Evolutionary conservation across 2,888 invertebrate species (phyloP), one percentile per base, ranked within the genome.

Genomic region (Odontocolon sp.): DNA sequence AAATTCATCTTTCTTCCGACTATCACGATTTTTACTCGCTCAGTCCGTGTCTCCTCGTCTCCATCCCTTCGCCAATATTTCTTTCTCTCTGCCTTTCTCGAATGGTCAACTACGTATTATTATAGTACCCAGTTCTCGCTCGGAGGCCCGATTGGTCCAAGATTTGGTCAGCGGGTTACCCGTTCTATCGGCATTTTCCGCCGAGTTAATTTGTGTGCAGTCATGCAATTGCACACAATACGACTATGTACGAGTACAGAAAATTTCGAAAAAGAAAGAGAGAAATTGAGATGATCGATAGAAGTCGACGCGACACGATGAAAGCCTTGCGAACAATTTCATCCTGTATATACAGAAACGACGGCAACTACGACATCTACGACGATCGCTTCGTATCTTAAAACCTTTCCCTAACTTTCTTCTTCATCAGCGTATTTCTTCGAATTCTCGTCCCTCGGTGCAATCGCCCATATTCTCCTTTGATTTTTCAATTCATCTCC

Each of bases 61-160:
- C 64, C 50, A n/a, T 36, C 28, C n/a, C 50, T 21, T 38, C 23
- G 23, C 33, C 21, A 54, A 23, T 14, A 28, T 28, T 16, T 64
- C 6, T n/a, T 36, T 42, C 26, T 47, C 21, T 47, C 26, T 50
- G 26, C 6, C 50, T 50, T 50, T 50, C 26, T 50, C 50, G 50
- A 50, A 26, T 14, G 6, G 23, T 57, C 38, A 4, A 26, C 23
- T 26, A 50, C 21, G 11, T 4, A 5, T 47, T 33, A 21, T 18
- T 47, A 47, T 33, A 18, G 40, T 47, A 47, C 47, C 31, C 45
- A 9, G 45, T 38, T 68, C 21, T 45, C 26, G 28, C 8, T 40
- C 28, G 23, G 42, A 14, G 61, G 8, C 14, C 64, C 28, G 67
- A 69, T 73, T 66, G 63, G 52, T 68, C 69, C 47, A 59, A 31